Evolutionary conservation across 1,140 invertebrate species (phyloP), one percentile per base, ranked within the genome.

Genomic region (Drosophila teissieri): DNA sequence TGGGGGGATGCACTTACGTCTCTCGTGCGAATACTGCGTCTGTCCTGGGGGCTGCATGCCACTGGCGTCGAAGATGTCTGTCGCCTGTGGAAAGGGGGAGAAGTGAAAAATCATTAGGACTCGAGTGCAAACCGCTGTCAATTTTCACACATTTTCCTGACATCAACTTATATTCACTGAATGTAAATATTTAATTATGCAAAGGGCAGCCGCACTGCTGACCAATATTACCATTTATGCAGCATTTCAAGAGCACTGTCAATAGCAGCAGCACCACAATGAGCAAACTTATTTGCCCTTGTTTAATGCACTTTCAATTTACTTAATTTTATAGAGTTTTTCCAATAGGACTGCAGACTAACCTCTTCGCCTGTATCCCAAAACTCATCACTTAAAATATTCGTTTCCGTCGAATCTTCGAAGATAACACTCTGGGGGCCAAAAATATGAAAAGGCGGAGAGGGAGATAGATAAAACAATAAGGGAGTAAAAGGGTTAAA

Each of bases 51-150:
- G 68, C 74, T 84, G 90, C 68, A 91, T 73, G 15, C 90, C 90
- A 81, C 90, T 89, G 83, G 78, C 73, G 61, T 91, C 90, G 73
- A 78, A 91, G 52, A 75, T 79, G 78, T 91, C 90, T 45, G 86
- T 90, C 79, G 90, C 90, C 90, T 91, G 80, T 2, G 73, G 58
- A 4, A 4, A 40, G 19, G 10, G 52, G 46, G 17, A 54, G 27
- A 17, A 64, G 63, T 36, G 65, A 63, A 69, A 78, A 78, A 51
- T 82, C 82, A 78, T 88, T 83, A 73, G 55, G 53, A n/a, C 17
- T 15, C 27, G 73, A 86, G 67, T 80, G 84, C 76, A 89, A 73
- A 70, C 58, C 37, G 63, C n/a, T 83, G 67, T 77, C 76, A 58
- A 14, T 39, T 39, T 11, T 44, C 54, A 53, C 69, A 24, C 31